Conservation (phyloP, 2,888 invertebrate species). For the Ophraella communa region DNA sequence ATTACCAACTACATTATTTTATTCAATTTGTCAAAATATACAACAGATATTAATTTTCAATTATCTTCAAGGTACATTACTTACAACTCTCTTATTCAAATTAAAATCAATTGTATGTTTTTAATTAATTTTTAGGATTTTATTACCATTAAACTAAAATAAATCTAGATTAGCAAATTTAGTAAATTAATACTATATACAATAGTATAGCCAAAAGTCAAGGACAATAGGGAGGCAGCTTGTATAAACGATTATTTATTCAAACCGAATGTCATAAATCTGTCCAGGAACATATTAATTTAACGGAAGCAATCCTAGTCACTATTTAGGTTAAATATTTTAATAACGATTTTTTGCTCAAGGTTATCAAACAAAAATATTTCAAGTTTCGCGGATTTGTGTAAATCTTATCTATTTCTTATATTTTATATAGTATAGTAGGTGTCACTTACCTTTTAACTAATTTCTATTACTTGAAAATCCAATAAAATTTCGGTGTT, state of each 20-base stretch:
- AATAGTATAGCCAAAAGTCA: not conserved
- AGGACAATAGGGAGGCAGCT: not conserved
- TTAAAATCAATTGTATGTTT: too few species aligned
- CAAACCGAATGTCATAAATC: not conserved
- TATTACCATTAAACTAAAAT: too few species aligned
- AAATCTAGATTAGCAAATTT: too few species aligned
- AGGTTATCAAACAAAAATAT: conserved; percentile 13
- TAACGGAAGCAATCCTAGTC: not conserved
- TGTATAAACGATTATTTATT: not conserved
- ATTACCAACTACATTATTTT: too few species aligned
- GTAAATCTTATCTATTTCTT: not conserved
- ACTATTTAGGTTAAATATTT: conserved; percentile 13
- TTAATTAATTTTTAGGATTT: too few species aligned
- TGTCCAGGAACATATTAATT: not conserved
- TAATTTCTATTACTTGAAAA: conserved; percentile 1
- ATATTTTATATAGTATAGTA: not conserved
- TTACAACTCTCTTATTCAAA: too few species aligned
- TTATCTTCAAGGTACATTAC: too few species aligned
- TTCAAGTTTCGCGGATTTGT: not conserved
- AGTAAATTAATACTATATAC: not conserved
- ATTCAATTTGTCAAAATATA: too few species aligned
- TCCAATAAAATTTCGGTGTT: not conserved
- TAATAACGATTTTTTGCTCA: conserved; percentile 24
- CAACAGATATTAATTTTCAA: too few species aligned
- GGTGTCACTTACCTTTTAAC: not conserved